phyloP scores from a whole-genome alignment of 2,888 invertebrate genomes.

The Aphodius granarius region DNA sequence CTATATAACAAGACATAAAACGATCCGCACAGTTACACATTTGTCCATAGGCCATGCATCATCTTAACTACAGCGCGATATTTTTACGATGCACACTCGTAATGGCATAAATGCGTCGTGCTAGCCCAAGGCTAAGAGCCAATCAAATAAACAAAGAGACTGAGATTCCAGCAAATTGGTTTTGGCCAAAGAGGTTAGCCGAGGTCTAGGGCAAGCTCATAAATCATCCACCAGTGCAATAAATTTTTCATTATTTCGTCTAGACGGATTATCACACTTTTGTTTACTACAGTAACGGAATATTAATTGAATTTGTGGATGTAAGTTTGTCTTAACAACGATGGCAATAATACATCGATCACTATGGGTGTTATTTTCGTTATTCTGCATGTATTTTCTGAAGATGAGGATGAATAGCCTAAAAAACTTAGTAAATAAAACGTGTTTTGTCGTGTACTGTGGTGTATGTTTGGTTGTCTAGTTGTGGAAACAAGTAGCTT shows the following conservation, averaged over 20 bases:
- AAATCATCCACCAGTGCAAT: slow-evolving; percentile 34
- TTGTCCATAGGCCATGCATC: background rate
- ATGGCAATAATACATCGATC: too few species aligned
- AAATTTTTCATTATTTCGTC: slow-evolving; percentile 33
- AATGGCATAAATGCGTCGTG: background rate
- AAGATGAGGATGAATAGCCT: too few species aligned
- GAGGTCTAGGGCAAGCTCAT: slow-evolving; percentile 36
- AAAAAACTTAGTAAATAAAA: too few species aligned
- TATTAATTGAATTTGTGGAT: background rate
- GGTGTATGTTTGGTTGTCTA: too few species aligned
- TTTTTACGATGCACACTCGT: background rate
- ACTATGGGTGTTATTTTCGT: slow-evolving; percentile 4
- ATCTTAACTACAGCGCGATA: background rate
- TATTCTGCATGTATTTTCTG: too few species aligned
- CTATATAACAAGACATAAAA: background rate
- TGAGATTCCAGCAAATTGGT: slow-evolving; percentile 30
- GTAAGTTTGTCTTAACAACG: background rate
- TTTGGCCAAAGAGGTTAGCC: slow-evolving; percentile 27
- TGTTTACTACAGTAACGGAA: slow-evolving; percentile 1
- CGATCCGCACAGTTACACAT: background rate
- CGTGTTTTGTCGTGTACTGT: too few species aligned
- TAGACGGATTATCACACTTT: slow-evolving; percentile 24
- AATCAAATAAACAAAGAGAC: slow-evolving; percentile 5
- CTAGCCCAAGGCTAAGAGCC: background rate
- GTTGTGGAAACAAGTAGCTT: background rate